A percentile compares a stretch with the other conserved stretches of the same genome.
These are phyloP conservation scores for Aythya baeri DNA, from an alignment of 2,113 vertebrate genomes.

Conservation along the genomic window DNA sequence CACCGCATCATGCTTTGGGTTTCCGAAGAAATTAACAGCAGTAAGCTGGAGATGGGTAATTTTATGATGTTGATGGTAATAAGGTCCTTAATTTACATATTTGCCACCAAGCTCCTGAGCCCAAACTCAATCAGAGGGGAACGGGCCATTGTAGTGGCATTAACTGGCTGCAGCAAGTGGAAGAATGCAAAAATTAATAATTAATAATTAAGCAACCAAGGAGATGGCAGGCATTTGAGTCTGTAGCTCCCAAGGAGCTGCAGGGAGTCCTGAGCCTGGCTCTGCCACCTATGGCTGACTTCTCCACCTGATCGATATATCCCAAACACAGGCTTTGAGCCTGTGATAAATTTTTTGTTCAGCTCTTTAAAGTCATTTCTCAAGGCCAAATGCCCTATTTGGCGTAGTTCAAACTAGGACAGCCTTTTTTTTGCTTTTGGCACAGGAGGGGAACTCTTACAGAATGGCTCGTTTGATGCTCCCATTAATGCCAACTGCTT, in stretches of 20 bases:
- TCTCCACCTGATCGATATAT: neutral
- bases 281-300: neutral
- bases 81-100: neutral
- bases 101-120: neutral
- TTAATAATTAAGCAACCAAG: neutral
- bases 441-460: neutral
- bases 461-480: conserved; percentile 11
- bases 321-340: neutral
- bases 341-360: no score
- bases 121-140: neutral
- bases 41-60: neutral
- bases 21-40: neutral
- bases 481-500: neutral
- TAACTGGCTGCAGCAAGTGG: neutral
- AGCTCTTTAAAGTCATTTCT: conserved; percentile 4
- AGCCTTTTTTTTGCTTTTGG: neutral
- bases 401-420: conserved; percentile 15
- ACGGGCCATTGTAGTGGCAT: neutral
- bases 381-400: conserved; percentile 20
- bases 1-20: neutral
- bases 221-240: neutral
- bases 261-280: neutral
- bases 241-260: neutral
- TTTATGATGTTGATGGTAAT: neutral
- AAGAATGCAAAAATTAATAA: neutral